Evolutionary conservation across 1,140 invertebrate genomes (phyloP), one percentile per base, ranked within the genome.

Genomic region (Halyomorpha halys): DNA sequence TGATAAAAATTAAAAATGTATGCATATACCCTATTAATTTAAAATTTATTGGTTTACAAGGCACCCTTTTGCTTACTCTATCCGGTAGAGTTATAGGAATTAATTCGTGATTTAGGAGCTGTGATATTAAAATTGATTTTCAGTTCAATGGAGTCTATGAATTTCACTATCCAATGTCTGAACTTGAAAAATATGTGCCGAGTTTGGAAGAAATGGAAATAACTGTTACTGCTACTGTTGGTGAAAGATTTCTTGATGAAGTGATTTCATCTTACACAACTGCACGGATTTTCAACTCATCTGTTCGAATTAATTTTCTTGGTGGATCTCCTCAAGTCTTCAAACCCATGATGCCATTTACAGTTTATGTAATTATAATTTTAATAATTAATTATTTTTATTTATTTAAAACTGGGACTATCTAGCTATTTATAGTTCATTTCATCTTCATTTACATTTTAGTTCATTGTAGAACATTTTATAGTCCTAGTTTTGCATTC

Each of bases 301-400:
- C 85, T 5, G 77, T 95, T 13, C 81, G 83, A 63, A 78, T 97
- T 0, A 78, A 83, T 44, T 94, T 96, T 74, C 77, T 97, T 0
- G 94, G 94, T 1, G 90, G 89, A 25, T 84, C 84, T 0, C 88
- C 94, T 4, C 90, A 96, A 76, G 85, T 97, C 14, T 97, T 97
- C 75, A 97, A 97, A 74, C 93, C 94, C 0, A 78, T 86, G 1
- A 94, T 96, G 88, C 88, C 91, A 0, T 86, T 91, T 70, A 84
- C 82, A 65, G 76, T 80, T 67, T 88, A 87, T 74, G 86, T 90
- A 74, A 84, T 85, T 81, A 34, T 44, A 6, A 39, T 11, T 39
- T 39, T 11, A 2, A 11, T 11, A 39, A 6, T 39, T 8, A 30
- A 39, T 39, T 11, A 13, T 39, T 39, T 1, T 39, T 1, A 39